These are phyloP conservation scores for Notospermus geniculatus DNA, from an alignment of 1,140 invertebrate species.

Conservation along the genomic window DNA sequence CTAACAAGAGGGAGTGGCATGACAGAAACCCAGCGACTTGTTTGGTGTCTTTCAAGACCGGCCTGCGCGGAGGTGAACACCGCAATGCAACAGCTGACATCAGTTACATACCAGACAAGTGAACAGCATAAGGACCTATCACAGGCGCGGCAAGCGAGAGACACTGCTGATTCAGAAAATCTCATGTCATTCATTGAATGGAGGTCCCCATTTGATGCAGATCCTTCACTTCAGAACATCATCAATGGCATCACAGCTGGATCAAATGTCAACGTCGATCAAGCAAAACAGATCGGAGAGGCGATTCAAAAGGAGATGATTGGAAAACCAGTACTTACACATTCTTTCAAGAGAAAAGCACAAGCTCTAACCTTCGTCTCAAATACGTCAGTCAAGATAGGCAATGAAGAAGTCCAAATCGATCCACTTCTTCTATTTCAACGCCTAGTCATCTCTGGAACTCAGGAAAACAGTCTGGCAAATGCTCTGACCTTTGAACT, in stretches of 20 bases:
- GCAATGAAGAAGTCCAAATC: no score
- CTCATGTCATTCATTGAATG: background rate
- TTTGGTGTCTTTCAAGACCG: constrained; percentile 29
- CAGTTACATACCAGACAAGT: constrained; percentile 23
- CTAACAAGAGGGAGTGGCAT: no score
- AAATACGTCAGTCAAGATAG: no score
- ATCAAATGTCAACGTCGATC: constrained; percentile 16
- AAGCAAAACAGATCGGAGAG: constrained; percentile 17
- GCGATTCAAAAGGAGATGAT: constrained; percentile 21
- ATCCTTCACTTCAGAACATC: background rate
- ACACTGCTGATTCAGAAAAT: background rate
- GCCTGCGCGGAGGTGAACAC: constrained; percentile 24
- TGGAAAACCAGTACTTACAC: constrained; percentile 17
- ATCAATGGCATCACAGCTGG: background rate
- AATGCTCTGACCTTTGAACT: no score
- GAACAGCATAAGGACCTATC: constrained; percentile 26
- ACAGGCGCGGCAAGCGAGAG: constrained; percentile 13
- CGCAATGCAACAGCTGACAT: constrained; percentile 27
- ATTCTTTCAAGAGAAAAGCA: no score
- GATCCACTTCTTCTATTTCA: no score
- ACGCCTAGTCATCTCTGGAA: no score
- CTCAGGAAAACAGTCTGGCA: no score
- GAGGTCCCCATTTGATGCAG: background rate
- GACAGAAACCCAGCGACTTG: constrained; percentile 24
- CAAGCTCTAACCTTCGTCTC: no score